phyloP scores from a whole-genome alignment of 1,140 invertebrate genomes.

The Drosophila ogumai region DNA sequence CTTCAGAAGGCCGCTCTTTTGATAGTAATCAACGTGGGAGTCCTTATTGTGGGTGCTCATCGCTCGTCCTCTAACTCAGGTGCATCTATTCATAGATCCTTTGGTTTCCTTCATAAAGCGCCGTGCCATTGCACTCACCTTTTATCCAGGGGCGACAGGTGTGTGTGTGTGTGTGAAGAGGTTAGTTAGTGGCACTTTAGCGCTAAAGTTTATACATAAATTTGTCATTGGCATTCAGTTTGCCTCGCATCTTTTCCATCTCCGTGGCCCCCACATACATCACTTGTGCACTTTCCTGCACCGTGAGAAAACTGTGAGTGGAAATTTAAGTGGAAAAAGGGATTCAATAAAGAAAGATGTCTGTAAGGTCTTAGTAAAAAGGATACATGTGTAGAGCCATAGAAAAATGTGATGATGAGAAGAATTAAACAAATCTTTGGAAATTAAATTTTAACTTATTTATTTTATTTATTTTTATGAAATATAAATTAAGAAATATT shows the following conservation, averaged over 20 bases:
- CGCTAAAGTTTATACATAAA: slow-evolving; percentile 81
- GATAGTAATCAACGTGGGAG: slow-evolving; percentile 79
- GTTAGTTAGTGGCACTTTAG: slow-evolving; percentile 82
- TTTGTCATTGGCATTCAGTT: slow-evolving; percentile 80
- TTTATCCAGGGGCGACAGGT: slow-evolving; percentile 26
- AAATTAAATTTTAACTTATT: not conserved
- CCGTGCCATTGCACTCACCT: slow-evolving; percentile 74
- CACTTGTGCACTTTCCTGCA: slow-evolving; percentile 22
- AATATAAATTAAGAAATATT: not conserved
- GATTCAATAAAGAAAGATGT: no score
- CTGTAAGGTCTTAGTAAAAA: not conserved
- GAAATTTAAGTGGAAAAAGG: not conserved
- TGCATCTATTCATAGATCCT: slow-evolving; percentile 72
- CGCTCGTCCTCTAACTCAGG: slow-evolving; percentile 27
- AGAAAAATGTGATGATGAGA: not conserved
- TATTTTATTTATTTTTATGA: not conserved
- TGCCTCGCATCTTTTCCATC: slow-evolving; percentile 23
- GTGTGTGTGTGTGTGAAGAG: slow-evolving; percentile 41
- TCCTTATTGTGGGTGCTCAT: slow-evolving; percentile 68
- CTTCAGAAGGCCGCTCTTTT: slow-evolving; percentile 61
- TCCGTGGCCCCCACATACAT: slow-evolving; percentile 1
- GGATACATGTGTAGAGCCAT: not conserved
- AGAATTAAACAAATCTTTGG: not conserved
- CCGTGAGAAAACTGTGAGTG: not conserved
- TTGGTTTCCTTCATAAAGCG: slow-evolving; percentile 69